phyloP scores from a whole-genome alignment of 2,797 vertebrate species.

The Oreochromis mossambicus region DNA sequence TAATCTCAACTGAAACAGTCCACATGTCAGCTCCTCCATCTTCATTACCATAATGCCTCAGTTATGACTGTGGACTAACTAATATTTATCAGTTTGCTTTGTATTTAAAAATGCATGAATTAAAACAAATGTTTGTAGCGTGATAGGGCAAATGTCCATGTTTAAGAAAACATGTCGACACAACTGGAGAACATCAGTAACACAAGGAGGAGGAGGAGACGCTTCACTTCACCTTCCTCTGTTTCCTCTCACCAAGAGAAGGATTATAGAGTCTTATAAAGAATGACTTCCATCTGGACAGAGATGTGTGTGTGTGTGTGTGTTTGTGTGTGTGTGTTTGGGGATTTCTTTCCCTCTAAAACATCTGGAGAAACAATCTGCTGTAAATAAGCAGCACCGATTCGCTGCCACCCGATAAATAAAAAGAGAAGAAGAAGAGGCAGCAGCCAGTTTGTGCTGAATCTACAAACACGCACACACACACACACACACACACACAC shows the following conservation, averaged over 20 bases:
- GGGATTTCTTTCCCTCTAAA: constrained; percentile 64
- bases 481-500: background rate
- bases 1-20: background rate
- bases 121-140: background rate
- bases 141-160: background rate
- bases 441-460: constrained; percentile 41
- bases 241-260: constrained; percentile 36
- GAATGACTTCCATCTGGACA: constrained; percentile 77
- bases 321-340: constrained; percentile 24
- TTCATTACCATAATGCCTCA: background rate
- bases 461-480: background rate
- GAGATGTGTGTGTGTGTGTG: constrained; percentile 1
- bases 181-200: background rate
- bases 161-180: background rate
- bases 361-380: constrained; percentile 82
- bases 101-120: background rate
- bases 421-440: constrained; percentile 63
- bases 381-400: constrained; percentile 75
- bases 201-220: constrained; percentile 21
- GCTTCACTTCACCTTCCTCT: constrained; percentile 38
- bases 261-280: constrained; percentile 68
- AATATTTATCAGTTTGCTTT: background rate
- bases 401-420: constrained; percentile 78
- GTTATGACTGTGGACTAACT: background rate
- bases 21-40: background rate